Conservation (phyloP, 2,113 vertebrate species). For the Melanerpes formicivorus region DNA sequence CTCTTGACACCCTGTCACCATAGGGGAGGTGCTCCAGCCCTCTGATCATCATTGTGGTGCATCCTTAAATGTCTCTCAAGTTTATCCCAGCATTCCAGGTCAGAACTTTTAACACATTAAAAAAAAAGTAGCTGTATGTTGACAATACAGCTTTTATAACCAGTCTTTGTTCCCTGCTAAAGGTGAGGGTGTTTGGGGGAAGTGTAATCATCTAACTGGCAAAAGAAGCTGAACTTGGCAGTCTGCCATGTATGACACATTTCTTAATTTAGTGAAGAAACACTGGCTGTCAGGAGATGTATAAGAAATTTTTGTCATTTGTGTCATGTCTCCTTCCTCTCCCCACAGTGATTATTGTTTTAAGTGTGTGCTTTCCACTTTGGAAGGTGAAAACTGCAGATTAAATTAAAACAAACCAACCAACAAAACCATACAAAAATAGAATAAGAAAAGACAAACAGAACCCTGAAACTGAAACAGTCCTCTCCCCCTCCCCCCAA, state of each 20-base stretch:
- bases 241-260: background rate
- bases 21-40: too few relatives aligned
- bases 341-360: background rate
- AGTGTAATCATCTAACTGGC: background rate
- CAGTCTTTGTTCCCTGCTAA: background rate
- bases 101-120: background rate
- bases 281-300: background rate
- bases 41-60: background rate
- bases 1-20: too few relatives aligned
- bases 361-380: background rate
- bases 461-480: too few relatives aligned
- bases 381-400: background rate
- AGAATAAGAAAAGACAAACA: too few relatives aligned
- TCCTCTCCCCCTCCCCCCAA: too few relatives aligned
- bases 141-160: background rate
- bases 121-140: background rate
- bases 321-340: background rate
- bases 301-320: background rate
- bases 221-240: background rate
- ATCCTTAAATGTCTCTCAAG: background rate
- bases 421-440: too few relatives aligned
- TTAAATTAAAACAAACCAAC: too few relatives aligned
- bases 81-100: background rate
- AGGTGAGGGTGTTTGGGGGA: background rate
- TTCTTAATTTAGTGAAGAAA: background rate